Percentiles rank a stretch among this genome's conserved stretches.
Conservation (phyloP, 2,888 invertebrate species). For the Nephrotoma guestfalica region DNA sequence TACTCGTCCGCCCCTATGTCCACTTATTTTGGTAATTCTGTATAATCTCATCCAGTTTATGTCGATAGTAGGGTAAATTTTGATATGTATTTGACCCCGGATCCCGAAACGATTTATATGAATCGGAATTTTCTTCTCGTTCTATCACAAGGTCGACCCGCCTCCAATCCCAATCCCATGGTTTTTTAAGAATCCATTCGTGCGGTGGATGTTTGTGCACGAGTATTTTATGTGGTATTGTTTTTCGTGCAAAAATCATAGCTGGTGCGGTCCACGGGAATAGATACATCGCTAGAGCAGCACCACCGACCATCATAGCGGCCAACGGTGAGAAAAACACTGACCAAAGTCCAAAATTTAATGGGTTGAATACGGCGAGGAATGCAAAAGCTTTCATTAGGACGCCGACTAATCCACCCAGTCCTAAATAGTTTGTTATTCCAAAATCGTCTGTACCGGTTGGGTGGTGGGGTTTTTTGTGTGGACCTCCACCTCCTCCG, state of each 20-base stretch:
- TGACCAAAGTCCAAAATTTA: conserved; percentile 43
- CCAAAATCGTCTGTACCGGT: neutral
- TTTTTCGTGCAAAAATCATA: neutral
- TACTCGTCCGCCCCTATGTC: neutral
- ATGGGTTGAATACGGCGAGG: conserved; percentile 40
- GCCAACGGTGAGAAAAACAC: conserved; percentile 47
- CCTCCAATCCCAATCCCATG: neutral
- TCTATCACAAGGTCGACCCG: neutral
- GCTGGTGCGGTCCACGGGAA: conserved; percentile 48
- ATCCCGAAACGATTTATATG: neutral
- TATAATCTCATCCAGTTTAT: neutral
- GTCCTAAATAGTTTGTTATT: neutral
- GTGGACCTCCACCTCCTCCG: neutral
- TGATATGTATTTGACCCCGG: neutral
- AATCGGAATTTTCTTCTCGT: neutral
- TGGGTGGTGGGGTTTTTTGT: neutral
- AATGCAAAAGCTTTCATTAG: conserved; percentile 22
- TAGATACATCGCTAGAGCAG: conserved; percentile 44
- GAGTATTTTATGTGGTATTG: conserved; percentile 6
- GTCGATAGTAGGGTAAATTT: neutral
- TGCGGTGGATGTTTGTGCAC: conserved; percentile 11
- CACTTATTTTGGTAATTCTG: neutral
- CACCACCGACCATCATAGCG: conserved; percentile 43
- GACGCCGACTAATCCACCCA: neutral
- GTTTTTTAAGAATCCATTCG: neutral